phyloP scores from a whole-genome alignment of 1,140 invertebrate species.

The Drosophila lacteicornis region DNA sequence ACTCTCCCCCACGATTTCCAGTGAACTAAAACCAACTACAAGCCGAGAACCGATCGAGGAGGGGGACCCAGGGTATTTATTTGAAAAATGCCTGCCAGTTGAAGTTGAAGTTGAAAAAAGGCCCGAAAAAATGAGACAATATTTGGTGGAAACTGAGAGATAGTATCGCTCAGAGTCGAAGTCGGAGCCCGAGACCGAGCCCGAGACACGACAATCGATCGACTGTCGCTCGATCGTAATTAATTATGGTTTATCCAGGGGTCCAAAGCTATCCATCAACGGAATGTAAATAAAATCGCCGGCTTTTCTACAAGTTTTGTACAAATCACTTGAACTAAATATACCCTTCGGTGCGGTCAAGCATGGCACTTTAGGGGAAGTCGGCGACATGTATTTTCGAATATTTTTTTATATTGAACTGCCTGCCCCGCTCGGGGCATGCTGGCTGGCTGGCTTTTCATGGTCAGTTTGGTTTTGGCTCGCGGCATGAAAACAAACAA shows the following conservation, averaged over 20 bases:
- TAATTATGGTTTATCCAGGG: constrained; percentile 47
- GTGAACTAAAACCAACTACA: constrained; percentile 36
- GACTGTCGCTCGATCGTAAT: constrained; percentile 45
- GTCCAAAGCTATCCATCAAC: constrained; percentile 45
- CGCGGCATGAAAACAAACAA: constrained; percentile 52
- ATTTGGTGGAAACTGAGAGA: constrained; percentile 5
- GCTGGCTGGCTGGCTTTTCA: constrained; percentile 33
- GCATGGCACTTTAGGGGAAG: constrained; percentile 26
- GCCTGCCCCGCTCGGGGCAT: constrained; percentile 21
- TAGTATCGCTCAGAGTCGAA: constrained; percentile 1
- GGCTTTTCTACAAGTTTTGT: constrained; percentile 19
- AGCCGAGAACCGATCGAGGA: constrained; percentile 30
- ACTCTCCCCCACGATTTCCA: constrained; percentile 40
- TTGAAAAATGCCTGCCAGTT: constrained; percentile 45
- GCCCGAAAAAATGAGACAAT: constrained; percentile 13
- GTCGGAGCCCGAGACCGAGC: neutral
- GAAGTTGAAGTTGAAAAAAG: constrained; percentile 18
- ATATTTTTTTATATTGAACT: constrained; percentile 45
- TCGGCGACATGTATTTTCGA: constrained; percentile 40
- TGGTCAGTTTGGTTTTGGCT: constrained; percentile 57
- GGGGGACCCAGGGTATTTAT: constrained; percentile 22
- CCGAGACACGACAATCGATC: constrained; percentile 35
- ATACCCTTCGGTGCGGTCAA: constrained; percentile 51
- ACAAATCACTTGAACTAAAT: constrained; percentile 55
- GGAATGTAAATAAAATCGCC: constrained; percentile 50